Conservation (phyloP, 2,113 vertebrate species). For the Mobula hypostoma region DNA sequence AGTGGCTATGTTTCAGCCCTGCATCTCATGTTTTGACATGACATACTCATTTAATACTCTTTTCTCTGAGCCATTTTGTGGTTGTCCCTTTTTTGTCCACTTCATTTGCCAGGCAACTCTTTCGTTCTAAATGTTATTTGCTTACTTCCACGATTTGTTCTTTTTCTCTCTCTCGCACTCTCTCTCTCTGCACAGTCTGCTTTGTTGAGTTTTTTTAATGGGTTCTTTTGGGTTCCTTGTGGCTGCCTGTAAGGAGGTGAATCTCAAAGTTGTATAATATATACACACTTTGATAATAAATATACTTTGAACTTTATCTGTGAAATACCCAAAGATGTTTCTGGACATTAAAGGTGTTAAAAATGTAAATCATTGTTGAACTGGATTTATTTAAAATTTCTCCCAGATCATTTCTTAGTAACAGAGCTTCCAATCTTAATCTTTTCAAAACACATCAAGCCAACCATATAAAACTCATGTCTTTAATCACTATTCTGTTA, state of each 20-base stretch:
- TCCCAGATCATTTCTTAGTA: neutral
- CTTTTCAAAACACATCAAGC: slow-evolving; percentile 23
- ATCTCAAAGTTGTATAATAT: no score
- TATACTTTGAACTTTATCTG: neutral
- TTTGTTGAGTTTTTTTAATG: no score
- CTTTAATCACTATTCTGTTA: slow-evolving; percentile 26
- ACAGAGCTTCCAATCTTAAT: neutral
- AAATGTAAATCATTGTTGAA: slow-evolving; percentile 5
- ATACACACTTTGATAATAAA: no score
- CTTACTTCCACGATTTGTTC: no score
- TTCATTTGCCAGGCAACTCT: neutral
- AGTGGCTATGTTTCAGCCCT: neutral
- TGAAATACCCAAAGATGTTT: neutral
- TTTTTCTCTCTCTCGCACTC: no score
- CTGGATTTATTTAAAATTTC: slow-evolving; percentile 9
- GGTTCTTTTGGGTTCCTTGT: no score
- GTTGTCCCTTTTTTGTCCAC: neutral
- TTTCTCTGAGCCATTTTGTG: neutral
- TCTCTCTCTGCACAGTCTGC: no score
- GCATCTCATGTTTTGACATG: neutral
- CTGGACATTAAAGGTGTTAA: neutral
- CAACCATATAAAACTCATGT: slow-evolving; percentile 13
- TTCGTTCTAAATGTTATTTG: no score
- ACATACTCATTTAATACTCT: neutral
- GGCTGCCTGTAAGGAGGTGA: no score